Evolutionary conservation across 2,797 vertebrate genomes (phyloP), one percentile per base, ranked within the genome.

Genomic region (Chaenodraco wilsoni): DNA sequence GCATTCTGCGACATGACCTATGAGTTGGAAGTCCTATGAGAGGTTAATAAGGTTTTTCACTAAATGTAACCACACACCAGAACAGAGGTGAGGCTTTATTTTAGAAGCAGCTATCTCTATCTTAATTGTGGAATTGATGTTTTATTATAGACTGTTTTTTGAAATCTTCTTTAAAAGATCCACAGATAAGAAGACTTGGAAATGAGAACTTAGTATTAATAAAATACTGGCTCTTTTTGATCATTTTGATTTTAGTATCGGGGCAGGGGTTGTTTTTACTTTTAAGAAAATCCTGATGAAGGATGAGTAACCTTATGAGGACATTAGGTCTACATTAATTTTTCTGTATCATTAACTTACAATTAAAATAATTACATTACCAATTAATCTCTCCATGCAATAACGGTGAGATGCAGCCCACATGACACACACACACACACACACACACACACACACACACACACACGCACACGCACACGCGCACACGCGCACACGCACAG

Each of bases 1-100:
- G 45, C 65, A 80, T 52, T 33, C 8, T 60, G 58, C 64, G 69
- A 75, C 46, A 46, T 27, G 69, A 65, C 73, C 75, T 69, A 17
- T 76, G 69, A 65, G 66, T 14, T 65, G 6, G 41, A 65, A 66
- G 51, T 65, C 37, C 13, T 23, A 3, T 45, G n/a, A 60, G 64
- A 65, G 31, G 45, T 69, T 62, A 33, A 69, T 7, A 63, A 40
- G 46, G 10, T 67, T 65, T 76, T 66, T 57, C 58, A 37, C 16
- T 51, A 41, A 8, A 63, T n/a, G 0, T 12, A 31, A 19, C 44
- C 15, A 44, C n/a, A 48, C 43, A 19, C 23, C 7, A 51, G 43
- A 43, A 55, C 31, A 41, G 16, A 49, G 13, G 27, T 14, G 46
- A 12, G 8, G 2, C 43, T 64, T 2, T 43, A 54, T 77, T 65